phyloP scores from a whole-genome alignment of 2,888 invertebrate species.

The Macropis europaea region DNA sequence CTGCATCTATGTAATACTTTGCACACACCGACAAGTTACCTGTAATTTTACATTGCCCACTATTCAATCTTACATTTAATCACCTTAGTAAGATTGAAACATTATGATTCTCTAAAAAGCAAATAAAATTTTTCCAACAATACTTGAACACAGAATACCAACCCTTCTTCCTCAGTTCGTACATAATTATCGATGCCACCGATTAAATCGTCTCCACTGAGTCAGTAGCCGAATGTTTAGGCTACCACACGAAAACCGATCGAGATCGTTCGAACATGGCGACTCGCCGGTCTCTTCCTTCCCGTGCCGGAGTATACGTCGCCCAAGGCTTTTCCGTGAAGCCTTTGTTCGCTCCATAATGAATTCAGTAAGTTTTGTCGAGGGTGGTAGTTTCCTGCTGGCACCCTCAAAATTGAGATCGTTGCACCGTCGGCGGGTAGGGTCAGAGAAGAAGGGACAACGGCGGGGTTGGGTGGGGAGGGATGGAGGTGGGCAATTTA shows the following conservation, averaged over 20 bases:
- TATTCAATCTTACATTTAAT: too few species aligned
- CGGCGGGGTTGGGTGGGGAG: constrained; percentile 21
- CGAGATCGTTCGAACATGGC: background rate
- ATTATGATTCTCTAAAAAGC: too few species aligned
- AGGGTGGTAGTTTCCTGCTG: constrained; percentile 78
- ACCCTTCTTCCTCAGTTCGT: too few species aligned
- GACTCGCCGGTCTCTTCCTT: constrained; percentile 41
- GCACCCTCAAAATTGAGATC: constrained; percentile 78
- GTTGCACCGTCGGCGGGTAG: constrained; percentile 56
- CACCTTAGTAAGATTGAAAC: too few species aligned
- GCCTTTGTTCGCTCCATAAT: constrained; percentile 77
- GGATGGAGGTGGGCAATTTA: constrained; percentile 71
- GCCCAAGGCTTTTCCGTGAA: constrained; percentile 71
- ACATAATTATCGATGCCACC: too few species aligned
- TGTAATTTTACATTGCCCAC: too few species aligned
- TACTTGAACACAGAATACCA: too few species aligned
- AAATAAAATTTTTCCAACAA: too few species aligned
- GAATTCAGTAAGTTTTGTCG: constrained; percentile 78
- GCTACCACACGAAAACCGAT: constrained; percentile 7
- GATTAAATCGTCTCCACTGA: too few species aligned
- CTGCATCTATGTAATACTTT: too few species aligned
- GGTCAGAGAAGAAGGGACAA: constrained; percentile 47
- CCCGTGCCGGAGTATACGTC: constrained; percentile 51
- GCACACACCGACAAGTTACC: too few species aligned
- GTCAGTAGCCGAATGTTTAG: too few species aligned